A percentile compares a stretch with the other conserved stretches of the same genome.
Conservation (phyloP, 2,797 vertebrate genomes). For the Sebastes steindachneri region DNA sequence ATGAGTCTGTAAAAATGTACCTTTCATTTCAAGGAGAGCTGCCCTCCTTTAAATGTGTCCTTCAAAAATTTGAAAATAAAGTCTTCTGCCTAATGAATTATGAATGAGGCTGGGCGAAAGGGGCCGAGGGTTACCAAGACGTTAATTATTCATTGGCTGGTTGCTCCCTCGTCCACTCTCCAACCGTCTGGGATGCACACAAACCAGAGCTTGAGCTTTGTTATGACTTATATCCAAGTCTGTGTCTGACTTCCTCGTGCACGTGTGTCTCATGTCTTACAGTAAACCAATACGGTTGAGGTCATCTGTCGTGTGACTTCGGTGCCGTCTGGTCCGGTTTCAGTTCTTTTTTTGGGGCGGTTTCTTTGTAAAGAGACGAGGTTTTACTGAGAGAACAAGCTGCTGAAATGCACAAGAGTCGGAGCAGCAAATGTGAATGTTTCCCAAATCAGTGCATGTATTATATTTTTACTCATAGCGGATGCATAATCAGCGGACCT, state of each 20-base stretch:
- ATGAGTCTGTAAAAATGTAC: constrained; percentile 11
- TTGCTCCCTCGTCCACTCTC: constrained; percentile 46
- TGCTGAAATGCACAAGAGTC: not conserved
- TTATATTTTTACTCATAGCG: not conserved
- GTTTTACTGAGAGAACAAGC: not conserved
- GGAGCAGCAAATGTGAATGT: not conserved
- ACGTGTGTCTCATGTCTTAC: constrained; percentile 9
- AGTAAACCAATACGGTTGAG: constrained; percentile 35
- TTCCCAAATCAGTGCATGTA: not conserved
- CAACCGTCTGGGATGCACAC: constrained; percentile 8
- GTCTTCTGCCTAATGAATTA: constrained; percentile 66
- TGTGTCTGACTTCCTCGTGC: constrained; percentile 11
- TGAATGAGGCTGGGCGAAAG: constrained; percentile 61
- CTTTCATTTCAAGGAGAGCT: constrained; percentile 21
- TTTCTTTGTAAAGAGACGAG: not conserved
- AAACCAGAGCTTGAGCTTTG: constrained; percentile 23
- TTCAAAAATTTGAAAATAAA: constrained; percentile 69
- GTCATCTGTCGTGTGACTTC: constrained; percentile 28
- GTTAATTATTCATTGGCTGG: constrained; percentile 77
- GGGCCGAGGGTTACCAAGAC: constrained; percentile 65
- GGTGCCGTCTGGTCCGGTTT: constrained; percentile 23
- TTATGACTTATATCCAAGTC: constrained; percentile 43
- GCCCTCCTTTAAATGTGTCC: constrained; percentile 41
- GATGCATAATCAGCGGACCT: not conserved
- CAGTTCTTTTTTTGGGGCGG: constrained; percentile 33